Evolutionary conservation across 64 coral and sea anemone genomes (phyloP).

Genomic region (Cladopsammia gracilis): DNA sequence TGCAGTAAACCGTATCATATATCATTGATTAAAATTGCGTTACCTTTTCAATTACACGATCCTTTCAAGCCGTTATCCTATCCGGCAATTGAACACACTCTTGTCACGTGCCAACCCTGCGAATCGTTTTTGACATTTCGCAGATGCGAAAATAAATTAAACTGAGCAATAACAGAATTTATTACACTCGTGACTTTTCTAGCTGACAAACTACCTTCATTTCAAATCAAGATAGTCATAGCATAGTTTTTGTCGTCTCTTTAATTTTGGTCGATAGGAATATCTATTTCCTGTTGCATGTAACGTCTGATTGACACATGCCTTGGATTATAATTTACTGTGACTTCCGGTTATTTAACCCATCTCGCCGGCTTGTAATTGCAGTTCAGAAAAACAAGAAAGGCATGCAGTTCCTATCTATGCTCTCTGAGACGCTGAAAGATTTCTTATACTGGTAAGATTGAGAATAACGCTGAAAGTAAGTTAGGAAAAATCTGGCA

Average conservation of each 20-base stretch:
- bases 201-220: background rate
- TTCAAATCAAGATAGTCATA: no score
- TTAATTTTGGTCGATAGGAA: background rate
- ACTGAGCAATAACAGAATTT: background rate
- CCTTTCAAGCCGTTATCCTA: background rate
- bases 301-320: no score
- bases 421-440: background rate
- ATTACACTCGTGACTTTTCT: background rate
- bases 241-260: background rate
- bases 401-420: background rate
- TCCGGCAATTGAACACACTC: slow-evolving; percentile 1
- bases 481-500: background rate
- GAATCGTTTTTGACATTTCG: background rate
- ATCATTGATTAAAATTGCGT: background rate
- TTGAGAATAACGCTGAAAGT: background rate
- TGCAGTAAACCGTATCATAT: no score
- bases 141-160: background rate
- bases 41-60: background rate
- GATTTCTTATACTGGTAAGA: slow-evolving; percentile 30
- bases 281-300: background rate
- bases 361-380: background rate
- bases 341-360: background rate
- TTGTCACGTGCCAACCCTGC: background rate
- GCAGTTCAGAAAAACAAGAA: background rate
- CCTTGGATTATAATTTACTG: background rate